Conservation (phyloP, 2,888 invertebrate genomes). For the Synanthedon tipuliformis region DNA sequence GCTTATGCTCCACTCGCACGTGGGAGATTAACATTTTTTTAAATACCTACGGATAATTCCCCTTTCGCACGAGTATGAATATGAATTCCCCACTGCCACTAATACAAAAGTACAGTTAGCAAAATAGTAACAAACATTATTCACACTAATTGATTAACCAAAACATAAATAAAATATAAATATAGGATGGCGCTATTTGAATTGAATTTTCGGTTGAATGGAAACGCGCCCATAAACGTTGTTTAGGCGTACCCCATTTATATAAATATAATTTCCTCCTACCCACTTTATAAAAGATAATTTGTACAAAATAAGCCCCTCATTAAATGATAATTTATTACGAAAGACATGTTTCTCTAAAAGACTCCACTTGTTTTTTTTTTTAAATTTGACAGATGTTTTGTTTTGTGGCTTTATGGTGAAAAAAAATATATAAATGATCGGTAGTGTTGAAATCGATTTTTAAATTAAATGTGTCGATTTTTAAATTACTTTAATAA, state of each 20-base stretch:
- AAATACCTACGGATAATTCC: too few relatives aligned
- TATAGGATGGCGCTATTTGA: too few relatives aligned
- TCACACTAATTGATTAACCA: too few relatives aligned
- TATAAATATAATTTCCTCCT: conserved; percentile 39
- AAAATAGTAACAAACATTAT: too few relatives aligned
- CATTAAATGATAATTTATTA: conserved; percentile 52
- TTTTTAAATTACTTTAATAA: too few relatives aligned
- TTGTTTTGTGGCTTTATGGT: conserved; percentile 1
- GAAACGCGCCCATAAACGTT: conserved; percentile 17
- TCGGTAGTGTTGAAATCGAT: neutral
- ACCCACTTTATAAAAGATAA: conserved; percentile 35
- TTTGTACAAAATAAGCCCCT: conserved; percentile 19
- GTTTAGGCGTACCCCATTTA: conserved; percentile 42
- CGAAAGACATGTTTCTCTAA: conserved; percentile 16
- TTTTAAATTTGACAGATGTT: conserved; percentile 35
- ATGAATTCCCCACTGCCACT: too few relatives aligned
- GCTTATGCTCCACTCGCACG: too few relatives aligned
- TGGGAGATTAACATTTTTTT: too few relatives aligned
- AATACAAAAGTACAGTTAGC: too few relatives aligned
- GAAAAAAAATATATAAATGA: too few relatives aligned
- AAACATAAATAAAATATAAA: too few relatives aligned
- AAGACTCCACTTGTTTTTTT: conserved; percentile 12
- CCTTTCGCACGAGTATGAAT: too few relatives aligned
- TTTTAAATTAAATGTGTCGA: neutral
- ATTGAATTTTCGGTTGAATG: conserved; percentile 18